Base-by-base conservation (phyloP, 2,888 invertebrate species). In the Volucella inanis region DNA sequence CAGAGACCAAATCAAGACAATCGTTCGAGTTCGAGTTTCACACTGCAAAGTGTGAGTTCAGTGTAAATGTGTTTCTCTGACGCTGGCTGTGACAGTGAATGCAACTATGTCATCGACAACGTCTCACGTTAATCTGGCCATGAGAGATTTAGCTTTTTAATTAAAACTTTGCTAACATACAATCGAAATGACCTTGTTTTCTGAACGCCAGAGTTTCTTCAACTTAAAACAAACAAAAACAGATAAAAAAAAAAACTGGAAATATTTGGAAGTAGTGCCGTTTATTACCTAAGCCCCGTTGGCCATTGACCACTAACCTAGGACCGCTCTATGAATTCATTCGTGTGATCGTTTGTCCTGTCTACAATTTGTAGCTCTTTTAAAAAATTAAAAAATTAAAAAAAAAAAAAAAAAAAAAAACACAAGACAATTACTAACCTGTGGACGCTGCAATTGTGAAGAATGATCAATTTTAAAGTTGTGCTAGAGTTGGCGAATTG, bases 121-220 rank as follows among this genome's bases (percentile, higher is more conserved):
- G n/a, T 54, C 39, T 49, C 22, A 6, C 31, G 0, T 1, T n/a
- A 43, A 15, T 12, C 15, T 39, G 10, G 38, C 15, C 14, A 41
- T 41, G 47, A 52, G 41, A 59, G 15, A 49, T 54, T 52, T 18
- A 31, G 59, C 62, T 61, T 59, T 31, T 59, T 70, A 64, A 74
- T 61, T 47, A 57, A 83, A 12, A 55, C 47, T 39, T 62, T 41
- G 61, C 22, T 59, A 59, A 59, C 38, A 52, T 39, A 67, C 31
- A 61, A 78, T 52, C 64, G 14, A 68, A 49, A 67, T 65, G 79
- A 75, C 82, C 82, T 83, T 83, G 77, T 77, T 72, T n/a, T 18
- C 45, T 22, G n/a, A n/a, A 18, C 15, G 38, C 6, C 22, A 38
- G 14, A 62, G 82, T 68, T 74, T 83, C 50, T 79, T 83, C 78